Base-by-base conservation (phyloP, 2,797 vertebrate genomes). In the Notoglanidium macrostoma region DNA sequence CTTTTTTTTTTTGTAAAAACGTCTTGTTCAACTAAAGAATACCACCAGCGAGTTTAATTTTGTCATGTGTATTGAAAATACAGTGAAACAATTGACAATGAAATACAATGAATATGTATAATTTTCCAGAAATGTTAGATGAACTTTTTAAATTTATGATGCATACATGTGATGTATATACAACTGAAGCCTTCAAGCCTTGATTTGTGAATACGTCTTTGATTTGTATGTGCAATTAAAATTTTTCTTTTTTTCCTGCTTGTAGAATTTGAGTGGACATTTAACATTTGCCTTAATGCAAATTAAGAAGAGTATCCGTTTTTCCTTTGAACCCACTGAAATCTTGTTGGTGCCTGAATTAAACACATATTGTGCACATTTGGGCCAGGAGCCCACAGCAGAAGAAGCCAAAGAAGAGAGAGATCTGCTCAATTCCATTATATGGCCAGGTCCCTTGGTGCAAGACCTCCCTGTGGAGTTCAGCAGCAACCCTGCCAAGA, bases 401-500 rank as follows among this genome's bases (percentile, higher is more conserved):
- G 94, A 94, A 82, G 98, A 99, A 49, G 94, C 95, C 12, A 72
- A 86, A 3, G 98, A 99, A 85, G 96, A 99, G 91, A 95, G 93
- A 7, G 94, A 93, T 0, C 91, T 99, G 88, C 92, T 99, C 93
- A 95, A 96, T 40, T 93, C 95, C 19, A 92, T 98, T 35, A 55
- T 94, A 87, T 97, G 97, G 97, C 96, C 97, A 0, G 93, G 92
- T n/a, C 96, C 96, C 0, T 93, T 91, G 74, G 87, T 81, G 89
- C 91, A 0, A 55, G 91, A 3, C 29, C 94, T 0, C 0, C 35
- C 94, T 6, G 94, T 98, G 88, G 89, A 91, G 46, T 94, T 95
- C 90, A 98, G 97, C 49, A 97, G 96, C 0, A 96, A 98, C 93
- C 97, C 98, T 0, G 89, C 95, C 57, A 97, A 92, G 82, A 98